Evolutionary conservation across 92 coral and sea anemone genomes (phyloP).

Genomic region (Parazoanthus darwini): DNA sequence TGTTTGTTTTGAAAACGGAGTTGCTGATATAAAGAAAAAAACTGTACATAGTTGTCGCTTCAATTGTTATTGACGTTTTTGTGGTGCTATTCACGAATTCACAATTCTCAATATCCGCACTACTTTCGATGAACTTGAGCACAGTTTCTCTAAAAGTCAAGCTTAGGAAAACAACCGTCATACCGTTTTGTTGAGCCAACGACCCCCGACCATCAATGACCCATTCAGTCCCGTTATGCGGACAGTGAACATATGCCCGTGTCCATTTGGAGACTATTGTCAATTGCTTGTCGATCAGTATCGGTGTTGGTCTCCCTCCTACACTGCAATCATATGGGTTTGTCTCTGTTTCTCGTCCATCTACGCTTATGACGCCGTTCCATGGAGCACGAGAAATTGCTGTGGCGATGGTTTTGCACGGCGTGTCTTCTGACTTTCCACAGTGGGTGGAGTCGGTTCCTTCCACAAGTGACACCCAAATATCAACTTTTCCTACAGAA

Average conservation of each 20-base stretch:
- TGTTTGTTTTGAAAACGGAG: not conserved
- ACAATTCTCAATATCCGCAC: not conserved
- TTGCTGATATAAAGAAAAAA: not conserved
- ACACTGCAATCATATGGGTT: not conserved
- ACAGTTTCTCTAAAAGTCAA: not conserved
- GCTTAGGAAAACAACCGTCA: not conserved
- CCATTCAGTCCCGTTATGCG: not conserved
- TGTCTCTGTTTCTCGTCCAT: not conserved
- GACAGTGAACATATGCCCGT: not conserved
- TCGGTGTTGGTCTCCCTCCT: not conserved
- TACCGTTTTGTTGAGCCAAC: not conserved
- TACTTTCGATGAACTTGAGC: constrained; percentile 1
- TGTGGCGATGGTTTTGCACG: constrained; percentile 7
- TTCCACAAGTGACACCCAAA: constrained; percentile 14
- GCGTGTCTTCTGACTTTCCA: not conserved
- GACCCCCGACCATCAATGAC: not conserved
- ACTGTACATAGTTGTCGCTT: not conserved
- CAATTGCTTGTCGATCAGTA: constrained; percentile 7
- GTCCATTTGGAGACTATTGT: not conserved
- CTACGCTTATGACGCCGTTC: not conserved
- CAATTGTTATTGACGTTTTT: not conserved
- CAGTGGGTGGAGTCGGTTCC: not conserved
- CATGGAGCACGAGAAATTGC: not conserved
- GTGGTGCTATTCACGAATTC: not conserved
- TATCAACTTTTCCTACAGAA: not conserved